Evolutionary conservation across 2,888 invertebrate species (phyloP).

Genomic region (Leptopterna dolabrata): DNA sequence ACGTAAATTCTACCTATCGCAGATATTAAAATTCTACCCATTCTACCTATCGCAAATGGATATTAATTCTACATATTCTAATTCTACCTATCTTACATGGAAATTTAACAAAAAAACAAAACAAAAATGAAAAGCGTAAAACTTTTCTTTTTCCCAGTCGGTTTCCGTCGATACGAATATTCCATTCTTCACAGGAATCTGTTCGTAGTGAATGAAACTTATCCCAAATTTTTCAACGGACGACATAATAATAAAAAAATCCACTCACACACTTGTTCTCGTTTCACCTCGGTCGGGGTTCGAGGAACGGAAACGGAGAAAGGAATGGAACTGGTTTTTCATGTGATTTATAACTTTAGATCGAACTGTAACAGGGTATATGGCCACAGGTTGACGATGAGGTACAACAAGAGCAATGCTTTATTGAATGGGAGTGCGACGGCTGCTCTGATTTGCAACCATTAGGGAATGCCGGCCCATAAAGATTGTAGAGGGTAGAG

Average conservation of each 20-base stretch:
- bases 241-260: background rate
- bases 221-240: background rate
- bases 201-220: no score
- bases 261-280: background rate
- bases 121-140: no score
- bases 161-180: no score
- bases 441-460: constrained; percentile 8
- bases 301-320: background rate
- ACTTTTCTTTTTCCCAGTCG: no score
- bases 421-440: constrained; percentile 13
- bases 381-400: background rate
- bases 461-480: constrained; percentile 1
- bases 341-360: background rate
- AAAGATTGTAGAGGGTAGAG: background rate
- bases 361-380: background rate
- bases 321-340: background rate
- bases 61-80: no score
- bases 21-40: no score
- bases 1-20: no score
- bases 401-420: background rate
- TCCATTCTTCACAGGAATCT: no score
- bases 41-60: no score
- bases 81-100: no score
- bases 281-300: background rate
- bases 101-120: no score